phyloP scores from a whole-genome alignment of 30 jellyfish, hydroid and myxozoan genomes.

The Catostylus mosaicus region DNA sequence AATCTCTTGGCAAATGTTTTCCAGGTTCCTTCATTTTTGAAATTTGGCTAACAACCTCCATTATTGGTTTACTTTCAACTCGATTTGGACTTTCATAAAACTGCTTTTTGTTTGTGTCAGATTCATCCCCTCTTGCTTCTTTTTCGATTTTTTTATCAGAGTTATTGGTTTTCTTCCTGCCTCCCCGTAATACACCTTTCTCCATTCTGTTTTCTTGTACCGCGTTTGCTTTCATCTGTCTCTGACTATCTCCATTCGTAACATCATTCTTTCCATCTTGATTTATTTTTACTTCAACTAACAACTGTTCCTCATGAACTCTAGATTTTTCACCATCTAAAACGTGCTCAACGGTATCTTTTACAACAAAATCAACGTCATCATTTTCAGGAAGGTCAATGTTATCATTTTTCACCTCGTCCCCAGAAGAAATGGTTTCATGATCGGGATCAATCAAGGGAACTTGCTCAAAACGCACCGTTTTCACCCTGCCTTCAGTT shows the following conservation, averaged over 20 bases:
- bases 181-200: not conserved
- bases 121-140: not conserved
- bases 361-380: not conserved
- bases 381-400: not conserved
- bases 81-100: constrained; percentile 28
- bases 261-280: not conserved
- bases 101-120: not conserved
- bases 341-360: not conserved
- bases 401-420: not conserved
- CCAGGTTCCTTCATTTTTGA: constrained; percentile 20
- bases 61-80: not conserved
- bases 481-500: not conserved
- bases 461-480: not conserved
- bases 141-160: not conserved
- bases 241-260: not conserved
- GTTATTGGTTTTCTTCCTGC: not conserved
- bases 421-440: not conserved
- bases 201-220: not conserved
- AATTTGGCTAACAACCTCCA: constrained; percentile 56
- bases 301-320: not conserved
- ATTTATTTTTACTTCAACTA: too few relatives aligned
- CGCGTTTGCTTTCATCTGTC: not conserved
- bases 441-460: not conserved
- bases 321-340: not conserved
- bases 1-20: not conserved